Evolutionary conservation across 2,888 invertebrate genomes (phyloP).

Genomic region (Horisme vitalbata): DNA sequence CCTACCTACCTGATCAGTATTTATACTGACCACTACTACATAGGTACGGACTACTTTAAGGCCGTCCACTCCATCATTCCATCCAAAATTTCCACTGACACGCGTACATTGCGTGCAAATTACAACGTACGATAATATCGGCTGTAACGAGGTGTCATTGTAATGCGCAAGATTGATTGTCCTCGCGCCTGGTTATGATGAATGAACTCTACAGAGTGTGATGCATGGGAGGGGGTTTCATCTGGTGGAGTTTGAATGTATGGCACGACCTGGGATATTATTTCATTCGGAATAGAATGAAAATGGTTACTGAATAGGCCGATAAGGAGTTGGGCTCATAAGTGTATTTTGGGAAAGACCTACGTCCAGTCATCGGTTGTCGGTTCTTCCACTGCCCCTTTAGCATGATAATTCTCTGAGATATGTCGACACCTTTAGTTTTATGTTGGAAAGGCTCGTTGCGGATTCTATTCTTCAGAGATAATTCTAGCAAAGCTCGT

Average conservation of each 20-base stretch:
- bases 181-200: conserved; percentile 31
- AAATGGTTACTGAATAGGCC: no score
- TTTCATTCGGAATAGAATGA: neutral
- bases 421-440: no score
- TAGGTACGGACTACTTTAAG: conserved; percentile 5
- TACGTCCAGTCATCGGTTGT: no score
- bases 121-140: conserved; percentile 34
- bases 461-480: no score
- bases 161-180: conserved; percentile 36
- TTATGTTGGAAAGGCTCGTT: no score
- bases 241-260: conserved; percentile 18
- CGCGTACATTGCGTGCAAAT: conserved; percentile 32
- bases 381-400: no score
- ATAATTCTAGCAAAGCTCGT: no score
- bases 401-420: no score
- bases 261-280: conserved; percentile 4
- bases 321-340: no score
- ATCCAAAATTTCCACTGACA: conserved; percentile 23
- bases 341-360: no score
- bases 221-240: conserved; percentile 30
- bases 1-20: no score
- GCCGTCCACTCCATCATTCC: conserved; percentile 17
- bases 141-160: conserved; percentile 38
- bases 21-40: no score
- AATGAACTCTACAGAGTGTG: conserved; percentile 32